A percentile compares a stretch with the other conserved stretches of the same genome.
phyloP scores from a whole-genome alignment of 1,140 invertebrate species.

The Neotoxoptera formosana region DNA sequence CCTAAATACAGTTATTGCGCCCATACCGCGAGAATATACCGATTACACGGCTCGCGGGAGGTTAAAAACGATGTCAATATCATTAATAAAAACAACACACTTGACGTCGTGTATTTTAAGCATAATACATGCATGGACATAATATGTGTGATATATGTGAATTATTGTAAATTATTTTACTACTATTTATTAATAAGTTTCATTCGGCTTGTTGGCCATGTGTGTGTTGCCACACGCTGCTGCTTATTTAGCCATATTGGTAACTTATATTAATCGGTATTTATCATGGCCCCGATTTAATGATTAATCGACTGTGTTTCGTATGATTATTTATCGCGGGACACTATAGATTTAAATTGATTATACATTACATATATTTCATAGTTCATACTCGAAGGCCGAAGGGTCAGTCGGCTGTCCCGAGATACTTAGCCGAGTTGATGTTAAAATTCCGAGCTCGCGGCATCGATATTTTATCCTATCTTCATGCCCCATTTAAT shows the following conservation, averaged over 20 bases:
- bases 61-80: background rate
- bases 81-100: background rate
- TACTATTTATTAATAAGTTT: too few relatives aligned
- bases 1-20: too few relatives aligned
- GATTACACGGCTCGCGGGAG: background rate
- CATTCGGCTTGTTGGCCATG: too few relatives aligned
- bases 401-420: background rate
- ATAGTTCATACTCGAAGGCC: too few relatives aligned
- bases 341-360: background rate
- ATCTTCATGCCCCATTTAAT: background rate
- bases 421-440: background rate
- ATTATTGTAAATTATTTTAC: too few relatives aligned
- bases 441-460: background rate
- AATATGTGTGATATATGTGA: too few relatives aligned
- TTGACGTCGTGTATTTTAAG: background rate
- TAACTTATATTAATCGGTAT: background rate
- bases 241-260: rapidly evolving
- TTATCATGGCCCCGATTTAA: background rate
- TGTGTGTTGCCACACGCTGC: too few relatives aligned
- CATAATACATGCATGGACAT: too few relatives aligned
- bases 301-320: background rate
- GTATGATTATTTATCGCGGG: background rate
- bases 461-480: background rate
- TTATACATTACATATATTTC: background rate
- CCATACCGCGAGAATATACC: background rate